A percentile compares a stretch with the other conserved stretches of the same genome.
These are phyloP conservation scores for Chrysogorgia sp. DNA, from an alignment of 92 coral and sea anemone species.

Conservation along the genomic window DNA sequence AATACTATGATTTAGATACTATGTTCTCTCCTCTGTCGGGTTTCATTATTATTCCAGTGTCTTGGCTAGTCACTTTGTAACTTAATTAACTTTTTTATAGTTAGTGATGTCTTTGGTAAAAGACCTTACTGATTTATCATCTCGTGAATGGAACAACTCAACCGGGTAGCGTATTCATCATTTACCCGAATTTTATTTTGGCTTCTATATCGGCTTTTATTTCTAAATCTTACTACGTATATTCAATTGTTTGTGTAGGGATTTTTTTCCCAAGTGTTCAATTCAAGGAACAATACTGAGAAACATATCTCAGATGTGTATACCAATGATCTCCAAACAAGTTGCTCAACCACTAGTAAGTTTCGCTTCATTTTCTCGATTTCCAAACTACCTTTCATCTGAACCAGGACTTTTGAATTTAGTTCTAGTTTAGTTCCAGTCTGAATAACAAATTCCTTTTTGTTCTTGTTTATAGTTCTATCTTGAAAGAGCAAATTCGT, in stretches of 20 bases:
- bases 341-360: constrained; percentile 74
- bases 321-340: constrained; percentile 61
- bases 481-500: too few relatives aligned
- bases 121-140: constrained; percentile 57
- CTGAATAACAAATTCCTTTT: too few relatives aligned
- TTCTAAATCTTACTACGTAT: too few relatives aligned
- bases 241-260: constrained; percentile 36
- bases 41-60: too few relatives aligned
- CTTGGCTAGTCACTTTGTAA: too few relatives aligned
- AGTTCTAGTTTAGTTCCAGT: too few relatives aligned
- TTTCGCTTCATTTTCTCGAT: not conserved
- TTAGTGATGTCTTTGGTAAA: constrained; percentile 70
- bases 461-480: too few relatives aligned
- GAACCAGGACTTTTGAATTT: not conserved
- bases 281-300: constrained; percentile 65
- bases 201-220: too few relatives aligned
- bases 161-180: constrained; percentile 44
- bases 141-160: constrained; percentile 54
- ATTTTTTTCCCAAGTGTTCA: constrained; percentile 58
- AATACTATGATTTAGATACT: too few relatives aligned
- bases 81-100: constrained; percentile 49
- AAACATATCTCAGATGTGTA: constrained; percentile 73
- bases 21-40: too few relatives aligned
- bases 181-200: not conserved
- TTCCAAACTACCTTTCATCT: not conserved